Evolutionary conservation across 2,888 invertebrate genomes (phyloP), one percentile per base, ranked within the genome.

Genomic region (Horisme vitalbata): DNA sequence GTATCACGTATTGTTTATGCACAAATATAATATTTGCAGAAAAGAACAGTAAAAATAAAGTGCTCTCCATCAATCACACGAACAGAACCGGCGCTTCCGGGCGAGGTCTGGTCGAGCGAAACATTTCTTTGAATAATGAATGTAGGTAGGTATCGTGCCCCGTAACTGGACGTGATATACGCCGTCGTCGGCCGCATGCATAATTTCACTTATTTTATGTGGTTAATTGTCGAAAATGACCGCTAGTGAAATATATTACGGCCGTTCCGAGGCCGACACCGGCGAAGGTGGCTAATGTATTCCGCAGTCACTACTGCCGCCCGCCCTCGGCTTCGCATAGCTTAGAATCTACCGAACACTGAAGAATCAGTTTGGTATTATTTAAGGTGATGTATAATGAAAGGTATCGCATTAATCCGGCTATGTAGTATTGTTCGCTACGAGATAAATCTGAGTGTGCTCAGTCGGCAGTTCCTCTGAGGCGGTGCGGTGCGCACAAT

Each of bases 201-300:
- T 89, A 89, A 89, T 89, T 89, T 87, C 83, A 88, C 89, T 88
- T 88, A 89, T 87, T 88, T 88, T 87, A 89, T 88, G 88, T 86
- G 85, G 88, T 88, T 89, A 88, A 89, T 88, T 89, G 89, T 88
- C 89, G 89, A 89, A 88, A 89, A 89, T 88, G 88, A 89, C 89
- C 87, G 82, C 84, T 60, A 76, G 84, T 83, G 81, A 88, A 88
- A 89, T 88, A 88, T 84, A 86, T 86, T 85, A 83, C 72, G 71
- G 75, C 70, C 76, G 48, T 72, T 76, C 75, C 77, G 71, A 77
- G 80, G 80, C 79, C 80, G 74, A 77, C 79, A 77, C 80, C 66
- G 75, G 41, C 43, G 71, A 76, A 76, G 79, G 75, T 67, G 73
- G 79, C 73, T 88, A 89, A 89, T 89, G 77, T 89, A 88, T 89